Base-by-base conservation (phyloP, 2,888 invertebrate genomes). In the Nemotelus pantherinus region DNA sequence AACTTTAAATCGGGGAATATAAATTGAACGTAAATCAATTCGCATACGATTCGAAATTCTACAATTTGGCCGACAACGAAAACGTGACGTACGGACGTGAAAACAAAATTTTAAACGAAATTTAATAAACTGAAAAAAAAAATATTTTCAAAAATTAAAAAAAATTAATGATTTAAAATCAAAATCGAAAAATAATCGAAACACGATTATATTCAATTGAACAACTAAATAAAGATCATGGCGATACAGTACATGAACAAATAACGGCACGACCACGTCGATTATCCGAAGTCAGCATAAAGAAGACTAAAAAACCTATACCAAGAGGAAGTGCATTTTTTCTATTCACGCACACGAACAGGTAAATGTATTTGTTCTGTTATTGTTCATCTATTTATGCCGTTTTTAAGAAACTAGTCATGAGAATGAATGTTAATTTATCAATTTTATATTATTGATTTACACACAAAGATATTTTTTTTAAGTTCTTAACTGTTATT, bases 281-380 rank as follows among this genome's bases (percentile, higher is more conserved):
- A 81, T 90, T 96, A 88, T 96, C 96, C 80, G 95, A 95, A 88
- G 90, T 95, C 85, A 93, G 93, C 89, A 92, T 93, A 85, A 91
- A 92, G 88, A 93, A 93, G 89, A 93, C 93, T 88, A 91, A 93
- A 89, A 95, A 95, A 88, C 95, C 96, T 83, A 95, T 98, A 85
- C 97, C 98, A 82, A 92, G 93, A 86, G 95, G 94, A 84, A 93
- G 93, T 87, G 94, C 97, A 84, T 93, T 98, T 90, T 98, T 97
- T 92, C 91, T 97, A 89, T 95, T 98, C 91, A 92, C 94, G 86
- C 91, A 93, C 89, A 94, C 92, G 83, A 98, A 97, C 93, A 95
- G 94, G 95, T 97, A 93, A 91, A 91, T 90, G 82, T 55, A 43
- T 25, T 25, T 25, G 25, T 25, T 25, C 25, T 25, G 1, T 25